A percentile compares a stretch with the other conserved stretches of the same genome.
These are phyloP conservation scores for Bergia puertoricense DNA, from an alignment of 92 coral and sea anemone species.

Conservation along the genomic window DNA sequence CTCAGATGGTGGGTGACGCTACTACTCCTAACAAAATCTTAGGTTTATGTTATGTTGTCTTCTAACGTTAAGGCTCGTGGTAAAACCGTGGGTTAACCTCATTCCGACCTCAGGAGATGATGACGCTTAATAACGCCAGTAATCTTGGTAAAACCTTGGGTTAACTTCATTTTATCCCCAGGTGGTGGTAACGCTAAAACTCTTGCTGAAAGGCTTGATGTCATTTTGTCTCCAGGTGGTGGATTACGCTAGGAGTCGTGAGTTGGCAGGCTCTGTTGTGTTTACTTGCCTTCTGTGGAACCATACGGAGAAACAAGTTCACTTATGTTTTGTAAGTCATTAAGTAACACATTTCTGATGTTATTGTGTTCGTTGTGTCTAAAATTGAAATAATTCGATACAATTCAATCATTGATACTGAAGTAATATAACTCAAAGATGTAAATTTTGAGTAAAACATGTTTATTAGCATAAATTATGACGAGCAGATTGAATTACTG, in stretches of 20 bases:
- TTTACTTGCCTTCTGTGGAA: conserved; percentile 53
- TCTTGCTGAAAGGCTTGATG: not conserved
- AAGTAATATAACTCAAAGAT: too few relatives aligned
- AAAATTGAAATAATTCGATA: not conserved
- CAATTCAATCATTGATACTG: too few relatives aligned
- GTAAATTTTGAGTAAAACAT: too few relatives aligned
- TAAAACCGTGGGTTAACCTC: not conserved
- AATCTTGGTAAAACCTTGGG: too few relatives aligned
- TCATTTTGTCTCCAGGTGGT: conserved; percentile 54
- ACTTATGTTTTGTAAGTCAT: conserved; percentile 71
- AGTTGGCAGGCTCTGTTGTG: conserved; percentile 55
- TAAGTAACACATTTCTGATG: not conserved
- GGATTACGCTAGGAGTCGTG: conserved; percentile 67
- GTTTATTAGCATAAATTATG: too few relatives aligned
- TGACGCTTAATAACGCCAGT: too few relatives aligned
- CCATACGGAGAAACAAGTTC: conserved; percentile 64
- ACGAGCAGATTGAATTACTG: too few relatives aligned
- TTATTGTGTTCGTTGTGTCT: not conserved
- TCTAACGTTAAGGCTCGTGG: too few relatives aligned
- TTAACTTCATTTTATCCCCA: too few relatives aligned
- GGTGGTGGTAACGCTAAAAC: too few relatives aligned
- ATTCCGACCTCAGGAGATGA: too few relatives aligned
- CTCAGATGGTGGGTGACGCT: not conserved
- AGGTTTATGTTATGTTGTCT: not conserved
- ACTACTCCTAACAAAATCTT: too few relatives aligned